Base-by-base conservation (phyloP, 2,113 vertebrate genomes). In the Hippocampus guttulatus region DNA sequence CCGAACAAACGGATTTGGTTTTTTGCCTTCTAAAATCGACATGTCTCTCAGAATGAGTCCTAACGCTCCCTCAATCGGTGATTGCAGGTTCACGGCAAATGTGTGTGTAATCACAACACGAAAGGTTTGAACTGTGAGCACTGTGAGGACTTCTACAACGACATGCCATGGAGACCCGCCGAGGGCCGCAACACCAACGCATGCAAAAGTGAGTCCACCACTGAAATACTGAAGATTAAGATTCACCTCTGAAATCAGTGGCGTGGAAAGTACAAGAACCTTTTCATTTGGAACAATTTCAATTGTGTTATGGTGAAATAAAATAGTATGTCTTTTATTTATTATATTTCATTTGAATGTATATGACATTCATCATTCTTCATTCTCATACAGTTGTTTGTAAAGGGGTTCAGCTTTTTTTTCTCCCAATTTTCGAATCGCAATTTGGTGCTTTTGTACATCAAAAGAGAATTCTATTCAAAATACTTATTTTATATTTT, bases 61-160 rank as follows among this genome's bases (percentile, higher is more conserved):
- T 60, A 3, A 61, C 16, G 14, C 12, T 6, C 27, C 27, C 7
- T 33, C 5, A 38, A n/a, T 41, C 2, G 16, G 15, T 54, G 38
- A n/a, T 55, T 55, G 21, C 52, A 94, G 93, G 93, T 94, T 7
- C 93, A 94, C 0, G 93, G 93, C 66, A 91, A 92, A 75, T 94
- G 93, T 63, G 92, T 93, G 51, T 94, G 93, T 64, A 94, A 94
- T 67, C 93, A 94, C 67, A 88, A 94, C 82, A 94, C 93, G 4
- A 92, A 92, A 49, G 93, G 93, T 21, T 72, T 94, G 60, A 94
- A 94, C 85, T 94, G 93, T 74, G 93, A 94, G 81, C 77, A 77
- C 55, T 94, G 93, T 68, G 88, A 91, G 0, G 88, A 92, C 73
- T 93, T 92, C 76, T 77, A 93, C 81, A 94, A 94, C 6, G 92